Base-by-base conservation (phyloP, 2,888 invertebrate species). In the Hydropsyche betteni region DNA sequence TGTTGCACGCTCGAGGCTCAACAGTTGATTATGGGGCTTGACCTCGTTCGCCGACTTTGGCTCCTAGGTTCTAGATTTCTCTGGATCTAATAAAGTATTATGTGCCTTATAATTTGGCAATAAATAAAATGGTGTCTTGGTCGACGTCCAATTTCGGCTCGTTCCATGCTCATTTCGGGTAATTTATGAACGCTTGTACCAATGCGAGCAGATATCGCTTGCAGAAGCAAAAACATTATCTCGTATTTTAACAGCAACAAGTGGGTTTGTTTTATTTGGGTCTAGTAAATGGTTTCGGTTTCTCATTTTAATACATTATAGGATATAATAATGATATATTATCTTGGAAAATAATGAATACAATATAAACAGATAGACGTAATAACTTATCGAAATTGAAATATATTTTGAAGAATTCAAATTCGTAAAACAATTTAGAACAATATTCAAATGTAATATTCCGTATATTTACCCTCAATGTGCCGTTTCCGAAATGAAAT, bases 1-100 rank as follows among this genome's bases (percentile, higher is more conserved):
- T 72, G 72, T 72, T 72, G 72, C 72, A 34, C 44, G 44, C 44
- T 72, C 24, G 14, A 44, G 16, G 36, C 33, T 72, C 72, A 72
- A 72, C 72, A 72, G 72, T 24, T 72, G 70, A 51, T 36, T 16
- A n/a, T 64, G 44, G 12, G 55, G 16, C 55, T 16, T 7, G 64
- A 64, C 36, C 34, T 36, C 34, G 36, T 55, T 64, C 44, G 44
- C 44, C 44, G 6, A 44, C 7, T 44, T 6, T 6, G 44, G 44
- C 10, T 44, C 44, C 44, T 44, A 44, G 44, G 10, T 10, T 44
- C 44, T 44, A 8, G 44, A 44, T 44, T 44, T 4, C 10, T 8
- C 44, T 44, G 6, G 44, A 44, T 44, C 44, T 44, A 44, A 44
- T 44, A 44, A 44, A 44, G 7, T 6, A 64, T 64, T 64, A 64